Conservation (phyloP, 2,113 vertebrate genomes). For the Amblyornis subalaris region DNA sequence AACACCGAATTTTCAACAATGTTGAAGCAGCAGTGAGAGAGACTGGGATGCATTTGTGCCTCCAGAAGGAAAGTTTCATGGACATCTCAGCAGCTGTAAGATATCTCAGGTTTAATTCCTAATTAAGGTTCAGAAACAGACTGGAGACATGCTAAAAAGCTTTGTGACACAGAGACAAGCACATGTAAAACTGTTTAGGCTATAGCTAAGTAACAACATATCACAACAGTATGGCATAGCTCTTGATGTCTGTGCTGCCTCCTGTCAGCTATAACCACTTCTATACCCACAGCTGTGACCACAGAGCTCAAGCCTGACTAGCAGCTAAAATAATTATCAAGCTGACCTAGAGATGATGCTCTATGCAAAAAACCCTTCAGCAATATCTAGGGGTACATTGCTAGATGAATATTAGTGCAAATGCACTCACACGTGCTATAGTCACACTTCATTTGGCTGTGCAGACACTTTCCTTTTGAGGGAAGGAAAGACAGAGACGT, state of each 20-base stretch:
- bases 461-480: background rate
- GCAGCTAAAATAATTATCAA: background rate
- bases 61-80: background rate
- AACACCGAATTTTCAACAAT: background rate
- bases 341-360: background rate
- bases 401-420: background rate
- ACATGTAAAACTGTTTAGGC: background rate
- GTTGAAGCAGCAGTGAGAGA: background rate
- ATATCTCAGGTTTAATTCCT: background rate
- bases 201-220: background rate
- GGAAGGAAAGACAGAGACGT: background rate
- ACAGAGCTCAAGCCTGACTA: background rate
- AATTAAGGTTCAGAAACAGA: background rate
- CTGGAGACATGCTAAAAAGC: background rate
- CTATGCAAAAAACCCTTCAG: background rate
- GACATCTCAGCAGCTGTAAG: background rate
- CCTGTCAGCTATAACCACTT: background rate
- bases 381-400: background rate
- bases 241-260: background rate
- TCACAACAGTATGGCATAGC: background rate
- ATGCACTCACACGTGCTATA: fast-evolving
- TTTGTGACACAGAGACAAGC: background rate
- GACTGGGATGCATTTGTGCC: background rate
- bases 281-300: background rate
- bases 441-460: background rate